Evolutionary conservation across 2,888 invertebrate genomes (phyloP), one percentile per base, ranked within the genome.

Genomic region (Oeneis ivallda): DNA sequence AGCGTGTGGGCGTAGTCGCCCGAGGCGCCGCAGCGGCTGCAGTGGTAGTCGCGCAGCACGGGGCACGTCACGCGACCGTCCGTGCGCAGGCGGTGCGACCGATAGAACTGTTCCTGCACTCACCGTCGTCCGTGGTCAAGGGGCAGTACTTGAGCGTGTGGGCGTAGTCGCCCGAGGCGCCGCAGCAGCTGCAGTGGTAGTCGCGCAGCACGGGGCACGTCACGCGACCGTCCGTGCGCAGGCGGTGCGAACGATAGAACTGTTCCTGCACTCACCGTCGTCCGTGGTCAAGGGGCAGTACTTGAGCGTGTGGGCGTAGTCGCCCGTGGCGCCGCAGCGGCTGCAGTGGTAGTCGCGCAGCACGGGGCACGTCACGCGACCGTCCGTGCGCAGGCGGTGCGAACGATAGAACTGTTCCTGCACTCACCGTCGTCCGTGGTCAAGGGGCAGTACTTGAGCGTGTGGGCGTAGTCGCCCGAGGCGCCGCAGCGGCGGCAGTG

Each of bases 91-190:
- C n/a, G n/a, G n/a, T n/a, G n/a, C n/a, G n/a, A n/a, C n/a, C n/a
- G n/a, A n/a, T n/a, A n/a, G n/a, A n/a, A n/a, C n/a, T 6, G 2
- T 34, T 34, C 4, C 32, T 6, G 32, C 32, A 52, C 26, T 37
- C 19, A 13, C 54, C 54, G 17, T 39, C 13, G 17, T 15, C 39
- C 0, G 54, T 17, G 19, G 19, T 15, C 17, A 54, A 79, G 73
- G 95, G 96, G 81, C 96, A 96, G 84, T 96, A 96, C 80, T 95
- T 95, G 74, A 94, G 84, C 7, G 96, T 96, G 83, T 96, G 96
- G 52, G 96, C 96, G 64, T 67, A 53, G 80, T 96, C 96, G 0
- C 96, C 96, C 60, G 85, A 84, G 9, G 94, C 95, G 56, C 93
- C 93, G 80, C 96, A 96, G 68, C 94, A 94, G 15, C 93, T 93